phyloP scores from a whole-genome alignment of 2,797 vertebrate genomes.

The Tolypeutes matacus region DNA sequence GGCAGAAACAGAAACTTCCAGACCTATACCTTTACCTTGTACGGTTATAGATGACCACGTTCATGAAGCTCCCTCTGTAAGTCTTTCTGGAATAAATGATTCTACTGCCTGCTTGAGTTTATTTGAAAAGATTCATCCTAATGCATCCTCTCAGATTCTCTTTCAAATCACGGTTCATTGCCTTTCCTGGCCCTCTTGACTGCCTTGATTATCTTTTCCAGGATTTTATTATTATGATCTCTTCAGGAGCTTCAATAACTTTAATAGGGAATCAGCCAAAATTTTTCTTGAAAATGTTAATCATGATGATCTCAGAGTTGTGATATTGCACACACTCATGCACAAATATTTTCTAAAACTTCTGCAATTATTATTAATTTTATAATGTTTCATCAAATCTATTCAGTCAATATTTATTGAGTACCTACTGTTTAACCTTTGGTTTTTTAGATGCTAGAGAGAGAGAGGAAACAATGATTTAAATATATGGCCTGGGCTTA shows the following conservation, averaged over 20 bases:
- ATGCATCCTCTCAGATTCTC: neutral
- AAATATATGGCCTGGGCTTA: neutral
- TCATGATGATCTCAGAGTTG: neutral
- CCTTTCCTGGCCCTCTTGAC: neutral
- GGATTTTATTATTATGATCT: neutral
- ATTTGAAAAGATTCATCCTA: conserved; percentile 58
- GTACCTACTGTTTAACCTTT: neutral
- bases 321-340: neutral
- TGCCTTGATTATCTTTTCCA: conserved; percentile 8
- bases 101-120: conserved; percentile 26
- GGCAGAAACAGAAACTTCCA: conserved; percentile 72
- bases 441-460: neutral
- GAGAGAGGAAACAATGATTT: neutral
- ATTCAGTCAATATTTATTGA: neutral
- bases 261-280: neutral
- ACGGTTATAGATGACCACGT: conserved; percentile 27
- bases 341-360: neutral
- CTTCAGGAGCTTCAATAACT: neutral
- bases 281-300: neutral
- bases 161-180: conserved; percentile 3
- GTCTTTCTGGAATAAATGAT: conserved; percentile 65
- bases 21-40: neutral
- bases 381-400: neutral
- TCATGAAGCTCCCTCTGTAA: conserved; percentile 19
- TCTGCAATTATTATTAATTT: conserved; percentile 25